Evolutionary conservation across 2,113 vertebrate species (phyloP), one percentile per base, ranked within the genome.

Genomic region (Octodon degus): DNA sequence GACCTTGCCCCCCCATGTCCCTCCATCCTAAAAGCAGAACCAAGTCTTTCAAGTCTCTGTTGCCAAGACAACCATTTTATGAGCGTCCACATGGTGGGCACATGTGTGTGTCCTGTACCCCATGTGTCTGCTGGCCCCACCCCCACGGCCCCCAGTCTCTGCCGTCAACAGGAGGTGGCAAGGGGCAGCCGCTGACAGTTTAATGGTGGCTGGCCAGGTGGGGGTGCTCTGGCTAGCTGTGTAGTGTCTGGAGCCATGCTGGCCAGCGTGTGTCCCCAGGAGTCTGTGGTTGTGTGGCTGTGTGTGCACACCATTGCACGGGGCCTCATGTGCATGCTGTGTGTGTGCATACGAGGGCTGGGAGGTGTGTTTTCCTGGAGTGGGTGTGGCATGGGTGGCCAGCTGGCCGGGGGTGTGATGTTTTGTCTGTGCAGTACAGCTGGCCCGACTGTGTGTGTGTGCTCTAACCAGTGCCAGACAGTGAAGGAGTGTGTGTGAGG

Each of bases 61-160:
- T 97, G 92, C 92, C 89, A 43, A 30, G 86, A 91, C 94, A 91
- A 94, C 76, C 3, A 0, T 53, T 97, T 97, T 93, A 95, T 20
- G 22, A 96, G 83, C 62, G n/a, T 95, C 96, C 95, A 89, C 98
- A 97, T 98, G 97, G 95, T 86, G 90, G 96, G 96, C 98, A 97
- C 95, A 96, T 98, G 97, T 97, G 94, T 86, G 82, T 96, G 97
- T 93, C 92, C 96, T 53, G 86, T 43, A 37, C 76, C 87, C 90
- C 96, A 81, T 50, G 95, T 93, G 97, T 95, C 87, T 91, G 55
- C 70, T 55, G 1, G 50, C 70, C 77, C 94, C 79, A 10, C 90
- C 96, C 84, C 86, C 79, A 53, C 3, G 14, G 77, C 65, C 84
- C 70, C 92, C 63, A 37, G 70, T 70, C 25, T 7, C 0, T 1